phyloP scores from a whole-genome alignment of 2,888 invertebrate species.

The Gortyna flavago region DNA sequence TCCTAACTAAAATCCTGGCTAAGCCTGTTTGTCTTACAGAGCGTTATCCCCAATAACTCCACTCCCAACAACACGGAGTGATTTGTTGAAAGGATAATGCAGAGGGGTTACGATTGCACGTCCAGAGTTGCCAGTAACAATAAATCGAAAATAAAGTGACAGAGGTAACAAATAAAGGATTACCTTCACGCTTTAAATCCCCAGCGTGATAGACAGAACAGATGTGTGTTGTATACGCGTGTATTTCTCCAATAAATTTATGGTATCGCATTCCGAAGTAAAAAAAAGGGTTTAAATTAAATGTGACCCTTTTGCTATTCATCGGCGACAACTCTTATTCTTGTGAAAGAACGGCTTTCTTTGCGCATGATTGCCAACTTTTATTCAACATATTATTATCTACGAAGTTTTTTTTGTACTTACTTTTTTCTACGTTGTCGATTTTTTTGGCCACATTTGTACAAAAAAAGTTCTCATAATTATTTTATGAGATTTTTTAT shows the following conservation, averaged over 20 bases:
- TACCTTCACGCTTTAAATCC: slow-evolving; percentile 26
- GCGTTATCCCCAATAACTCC: background rate
- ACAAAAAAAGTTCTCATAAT: too few species aligned
- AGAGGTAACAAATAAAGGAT: slow-evolving; percentile 44
- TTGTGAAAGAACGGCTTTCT: slow-evolving; percentile 15
- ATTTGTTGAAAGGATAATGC: slow-evolving; percentile 10
- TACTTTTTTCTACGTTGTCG: background rate
- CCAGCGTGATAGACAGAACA: slow-evolving; percentile 44
- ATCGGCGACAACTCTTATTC: slow-evolving; percentile 31
- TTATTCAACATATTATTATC: slow-evolving; percentile 1
- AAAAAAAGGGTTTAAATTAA: slow-evolving; percentile 38
- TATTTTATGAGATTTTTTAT: background rate
- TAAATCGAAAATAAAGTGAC: slow-evolving; percentile 42
- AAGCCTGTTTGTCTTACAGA: background rate
- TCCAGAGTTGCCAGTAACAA: slow-evolving; percentile 14
- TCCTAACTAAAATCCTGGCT: background rate
- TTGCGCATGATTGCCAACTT: slow-evolving; percentile 7
- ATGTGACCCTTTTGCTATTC: slow-evolving; percentile 33
- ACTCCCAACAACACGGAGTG: background rate
- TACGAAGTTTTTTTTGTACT: background rate
- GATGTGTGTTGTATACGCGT: slow-evolving; percentile 37
- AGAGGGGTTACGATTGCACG: background rate
- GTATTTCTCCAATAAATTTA: slow-evolving; percentile 29
- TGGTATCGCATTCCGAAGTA: slow-evolving; percentile 33
- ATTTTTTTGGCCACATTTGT: background rate